Base-by-base conservation (phyloP, 2,888 invertebrate genomes). In the Metopia argyrocephala region DNA sequence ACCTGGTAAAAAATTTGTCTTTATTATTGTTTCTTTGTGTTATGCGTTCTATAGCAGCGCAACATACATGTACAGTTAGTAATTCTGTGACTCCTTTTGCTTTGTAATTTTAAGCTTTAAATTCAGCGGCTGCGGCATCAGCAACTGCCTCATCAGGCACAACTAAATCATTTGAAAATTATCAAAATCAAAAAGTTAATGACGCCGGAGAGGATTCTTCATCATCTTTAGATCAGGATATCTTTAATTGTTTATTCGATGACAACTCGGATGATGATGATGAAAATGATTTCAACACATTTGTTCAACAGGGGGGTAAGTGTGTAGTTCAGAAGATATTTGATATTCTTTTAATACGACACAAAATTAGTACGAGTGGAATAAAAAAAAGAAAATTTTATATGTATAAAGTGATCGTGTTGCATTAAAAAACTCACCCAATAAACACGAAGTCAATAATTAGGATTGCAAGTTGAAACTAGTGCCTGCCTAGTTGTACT, bases 221-320 rank as follows among this genome's bases (percentile, higher is more conserved):
- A 85, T 81, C 87, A 5, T 87, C 87, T 0, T 85, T 88, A 64
- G 87, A 89, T 83, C 85, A 87, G 21, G 88, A 89, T 65, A 87
- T 89, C 18, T 88, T 88, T 80, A 85, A 88, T 65, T 87, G 87
- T 82, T 85, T 88, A 7, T 88, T 88, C 57, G 85, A 86, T 62
- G 86, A 85, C 31, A 85, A 88, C 69, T 85, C 85, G 31, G 83
- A 85, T 20, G 87, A 86, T 70, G 88, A 88, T 25, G 86, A 86
- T 1, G 64, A 85, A 7, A 21, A 76, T 57, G 83, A 83, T 64
- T 31, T 48, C 18, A 57, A 56, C 59, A 31, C 54, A 1, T 38
- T 48, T 6, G 48, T 6, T 61, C 61, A 62, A 56, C 52, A 62
- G 18, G 59, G 31, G 25, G 66, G 73, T 62, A 78, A 74, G 68